These are phyloP conservation scores for Sibirionetta formosa DNA, from an alignment of 2,797 vertebrate genomes.

Conservation along the genomic window DNA sequence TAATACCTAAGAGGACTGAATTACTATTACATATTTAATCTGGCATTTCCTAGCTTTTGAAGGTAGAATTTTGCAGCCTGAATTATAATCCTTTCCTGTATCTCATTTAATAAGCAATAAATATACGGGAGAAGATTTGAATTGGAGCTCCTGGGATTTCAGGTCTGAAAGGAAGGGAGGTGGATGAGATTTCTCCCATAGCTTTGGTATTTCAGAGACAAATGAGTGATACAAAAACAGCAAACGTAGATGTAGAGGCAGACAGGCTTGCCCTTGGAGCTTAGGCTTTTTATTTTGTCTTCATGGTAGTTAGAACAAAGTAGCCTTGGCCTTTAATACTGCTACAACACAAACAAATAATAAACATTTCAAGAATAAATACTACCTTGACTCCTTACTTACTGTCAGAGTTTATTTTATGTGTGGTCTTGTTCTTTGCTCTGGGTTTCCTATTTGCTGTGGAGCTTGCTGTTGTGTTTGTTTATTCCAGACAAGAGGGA, in stretches of 20 bases:
- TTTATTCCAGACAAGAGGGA: neutral
- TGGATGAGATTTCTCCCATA: slow-evolving; percentile 19
- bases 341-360: neutral
- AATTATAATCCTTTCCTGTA: slow-evolving; percentile 9
- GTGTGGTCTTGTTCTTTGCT: neutral
- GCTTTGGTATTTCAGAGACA: neutral
- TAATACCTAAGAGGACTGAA: slow-evolving; percentile 37
- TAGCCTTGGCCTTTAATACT: neutral
- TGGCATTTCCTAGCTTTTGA: slow-evolving; percentile 35
- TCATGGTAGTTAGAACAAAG: neutral
- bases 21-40: slow-evolving; percentile 30
- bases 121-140: slow-evolving; percentile 5
- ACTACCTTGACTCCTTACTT: neutral
- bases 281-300: neutral
- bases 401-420: slow-evolving; percentile 3
- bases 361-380: slow-evolving; percentile 3
- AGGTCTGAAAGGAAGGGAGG: neutral
- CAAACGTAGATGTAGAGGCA: neutral
- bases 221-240: neutral
- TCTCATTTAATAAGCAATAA: slow-evolving; percentile 36
- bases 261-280: rapidly evolving
- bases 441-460: neutral
- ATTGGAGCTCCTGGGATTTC: slow-evolving; percentile 1
- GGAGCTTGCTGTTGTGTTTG: neutral
- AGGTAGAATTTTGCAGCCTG: slow-evolving; percentile 6